A percentile compares a stretch with the other conserved stretches of the same genome.
Conservation (phyloP, 37 sponge, comb jelly and placozoan species). For the Spongilla lacustris region DNA sequence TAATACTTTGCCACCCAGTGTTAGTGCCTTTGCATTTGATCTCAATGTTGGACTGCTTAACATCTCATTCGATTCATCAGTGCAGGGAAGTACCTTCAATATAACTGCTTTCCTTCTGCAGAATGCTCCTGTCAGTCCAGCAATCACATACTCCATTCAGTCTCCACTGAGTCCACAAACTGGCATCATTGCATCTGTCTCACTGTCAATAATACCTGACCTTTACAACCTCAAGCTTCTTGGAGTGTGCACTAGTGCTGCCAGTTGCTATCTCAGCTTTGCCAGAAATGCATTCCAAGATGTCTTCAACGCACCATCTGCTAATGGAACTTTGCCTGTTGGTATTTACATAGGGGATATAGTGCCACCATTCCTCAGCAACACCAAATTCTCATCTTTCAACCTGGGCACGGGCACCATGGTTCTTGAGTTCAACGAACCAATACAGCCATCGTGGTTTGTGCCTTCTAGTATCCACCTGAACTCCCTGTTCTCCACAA, state of each 20-base stretch:
- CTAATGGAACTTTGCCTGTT: conserved; percentile 38
- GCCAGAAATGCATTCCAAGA: conserved; percentile 65
- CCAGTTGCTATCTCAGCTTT: conserved; percentile 69
- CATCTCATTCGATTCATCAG: conserved; percentile 77
- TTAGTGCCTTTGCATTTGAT: conserved; percentile 66
- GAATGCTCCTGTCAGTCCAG: conserved; percentile 11
- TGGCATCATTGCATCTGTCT: conserved; percentile 39
- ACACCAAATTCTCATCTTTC: conserved; percentile 38
- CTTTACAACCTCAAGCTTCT: conserved; percentile 72
- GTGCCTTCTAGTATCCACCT: conserved; percentile 55
- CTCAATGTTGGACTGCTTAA: conserved; percentile 70
- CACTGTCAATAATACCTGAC: conserved; percentile 46
- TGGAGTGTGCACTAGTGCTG: conserved; percentile 49
- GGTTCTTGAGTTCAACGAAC: conserved; percentile 75
- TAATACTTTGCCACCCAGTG: conserved; percentile 69
- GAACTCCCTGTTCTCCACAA: conserved; percentile 63
- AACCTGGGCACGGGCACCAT: conserved; percentile 61
- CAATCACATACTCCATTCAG: conserved; percentile 38
- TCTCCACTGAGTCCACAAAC: conserved; percentile 40
- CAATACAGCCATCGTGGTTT: conserved; percentile 83
- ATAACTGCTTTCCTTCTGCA: conserved; percentile 51
- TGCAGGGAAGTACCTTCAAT: conserved; percentile 56
- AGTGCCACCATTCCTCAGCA: conserved; percentile 51
- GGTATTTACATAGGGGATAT: conserved; percentile 36
- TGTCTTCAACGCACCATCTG: conserved; percentile 42